phyloP scores from a whole-genome alignment of 1,140 invertebrate genomes.

The Teleopsis dalmanni region DNA sequence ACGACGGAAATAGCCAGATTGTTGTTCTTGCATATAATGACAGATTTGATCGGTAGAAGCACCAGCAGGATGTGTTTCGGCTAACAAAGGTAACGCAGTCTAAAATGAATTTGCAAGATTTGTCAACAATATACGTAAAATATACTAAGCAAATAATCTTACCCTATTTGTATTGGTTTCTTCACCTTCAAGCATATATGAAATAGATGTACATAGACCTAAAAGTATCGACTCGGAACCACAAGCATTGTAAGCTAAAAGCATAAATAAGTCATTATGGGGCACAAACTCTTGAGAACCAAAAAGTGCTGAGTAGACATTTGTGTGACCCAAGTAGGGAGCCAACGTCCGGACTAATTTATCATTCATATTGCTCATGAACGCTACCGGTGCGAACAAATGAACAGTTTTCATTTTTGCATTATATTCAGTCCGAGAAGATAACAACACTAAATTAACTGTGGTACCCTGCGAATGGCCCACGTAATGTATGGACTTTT shows the following conservation, averaged over 20 bases:
- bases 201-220: conserved; percentile 21
- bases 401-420: conserved; percentile 47
- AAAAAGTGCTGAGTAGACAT: conserved; percentile 38
- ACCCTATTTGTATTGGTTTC: not conserved
- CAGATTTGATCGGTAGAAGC: conserved; percentile 42
- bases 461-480: conserved; percentile 51
- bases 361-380: conserved; percentile 27
- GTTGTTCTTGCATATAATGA: conserved; percentile 42
- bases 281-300: conserved; percentile 27
- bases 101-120: conserved; percentile 10
- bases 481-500: conserved; percentile 35
- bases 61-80: conserved; percentile 45
- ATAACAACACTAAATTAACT: conserved; percentile 46
- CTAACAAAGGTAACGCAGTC: conserved; percentile 42
- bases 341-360: conserved; percentile 18
- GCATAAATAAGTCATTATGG: not conserved
- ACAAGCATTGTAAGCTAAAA: conserved; percentile 40
- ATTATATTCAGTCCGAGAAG: conserved; percentile 47
- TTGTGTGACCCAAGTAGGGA: conserved; percentile 6
- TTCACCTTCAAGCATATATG: not conserved
- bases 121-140: not conserved
- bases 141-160: no score
- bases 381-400: conserved; percentile 50
- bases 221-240: conserved; percentile 37
- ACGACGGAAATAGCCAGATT: conserved; percentile 13